These are phyloP conservation scores for Hemicordylus capensis DNA, from an alignment of 2,113 vertebrate species.

Conservation along the genomic window DNA sequence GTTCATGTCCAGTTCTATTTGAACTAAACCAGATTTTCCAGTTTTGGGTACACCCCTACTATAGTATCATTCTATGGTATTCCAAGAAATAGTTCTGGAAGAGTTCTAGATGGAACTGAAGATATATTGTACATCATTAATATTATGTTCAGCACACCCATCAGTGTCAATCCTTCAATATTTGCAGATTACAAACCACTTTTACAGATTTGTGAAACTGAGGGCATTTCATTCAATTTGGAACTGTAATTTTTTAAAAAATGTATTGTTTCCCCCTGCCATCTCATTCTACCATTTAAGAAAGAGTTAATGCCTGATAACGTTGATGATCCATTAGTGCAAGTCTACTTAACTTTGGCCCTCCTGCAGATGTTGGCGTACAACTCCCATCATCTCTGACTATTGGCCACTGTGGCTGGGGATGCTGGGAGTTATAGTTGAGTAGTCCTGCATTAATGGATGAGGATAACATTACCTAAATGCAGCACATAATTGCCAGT, in stretches of 20 bases:
- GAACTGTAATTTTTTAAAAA: neutral
- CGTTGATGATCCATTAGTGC: neutral
- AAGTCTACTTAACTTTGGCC: too few species aligned
- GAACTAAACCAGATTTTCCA: too few species aligned
- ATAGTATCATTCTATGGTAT: slow-evolving; percentile 47
- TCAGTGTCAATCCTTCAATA: neutral
- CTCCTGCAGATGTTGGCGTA: too few species aligned
- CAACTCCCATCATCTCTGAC: too few species aligned
- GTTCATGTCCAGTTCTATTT: too few species aligned
- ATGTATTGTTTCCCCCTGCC: too few species aligned
- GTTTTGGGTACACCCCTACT: too few species aligned
- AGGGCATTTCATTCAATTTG: neutral
- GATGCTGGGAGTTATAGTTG: too few species aligned
- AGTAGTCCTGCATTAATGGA: too few species aligned
- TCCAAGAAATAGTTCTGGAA: slow-evolving; percentile 44
- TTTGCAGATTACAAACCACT: neutral
- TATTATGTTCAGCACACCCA: neutral
- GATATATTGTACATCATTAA: slow-evolving; percentile 9
- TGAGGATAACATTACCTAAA: too few species aligned
- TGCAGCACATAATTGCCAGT: too few species aligned
- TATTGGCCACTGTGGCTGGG: too few species aligned
- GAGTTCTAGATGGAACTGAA: neutral
- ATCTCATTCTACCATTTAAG: neutral
- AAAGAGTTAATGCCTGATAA: neutral
- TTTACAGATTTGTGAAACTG: slow-evolving; percentile 8